Percentiles rank a stretch among this genome's conserved stretches.
phyloP scores from a whole-genome alignment of 2,113 vertebrate genomes.

The Tauraco erythrolophus region DNA sequence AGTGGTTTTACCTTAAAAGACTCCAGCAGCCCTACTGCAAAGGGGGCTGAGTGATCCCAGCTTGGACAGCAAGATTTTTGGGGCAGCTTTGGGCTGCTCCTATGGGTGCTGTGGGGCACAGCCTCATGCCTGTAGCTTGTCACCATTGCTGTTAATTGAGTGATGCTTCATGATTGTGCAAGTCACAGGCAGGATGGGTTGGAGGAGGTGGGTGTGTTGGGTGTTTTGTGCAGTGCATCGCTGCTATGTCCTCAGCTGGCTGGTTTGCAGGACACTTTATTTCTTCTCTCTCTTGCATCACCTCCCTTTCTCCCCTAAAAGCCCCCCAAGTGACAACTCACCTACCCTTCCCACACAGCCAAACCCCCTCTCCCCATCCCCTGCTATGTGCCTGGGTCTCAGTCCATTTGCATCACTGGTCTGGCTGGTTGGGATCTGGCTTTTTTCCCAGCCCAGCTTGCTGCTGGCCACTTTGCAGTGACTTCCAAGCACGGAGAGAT shows the following conservation, averaged over 20 bases:
- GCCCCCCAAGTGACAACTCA: rapidly evolving
- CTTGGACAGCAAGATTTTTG: neutral
- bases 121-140: neutral
- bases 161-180: rapidly evolving
- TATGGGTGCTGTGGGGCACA: neutral
- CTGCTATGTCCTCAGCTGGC: neutral
- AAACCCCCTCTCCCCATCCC: neutral
- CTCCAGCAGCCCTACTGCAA: rapidly evolving
- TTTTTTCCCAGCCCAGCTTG: neutral
- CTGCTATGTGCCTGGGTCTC: rapidly evolving
- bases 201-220: neutral
- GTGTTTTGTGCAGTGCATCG: rapidly evolving
- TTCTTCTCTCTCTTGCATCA: neutral
- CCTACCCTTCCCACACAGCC: rapidly evolving
- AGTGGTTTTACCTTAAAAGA: neutral
- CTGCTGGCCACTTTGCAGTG: rapidly evolving
- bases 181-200: neutral
- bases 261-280: neutral
- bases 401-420: rapidly evolving
- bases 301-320: neutral
- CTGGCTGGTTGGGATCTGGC: neutral
- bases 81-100: neutral
- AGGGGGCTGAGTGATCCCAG: neutral
- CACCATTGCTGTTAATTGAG: neutral
- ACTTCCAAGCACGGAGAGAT: neutral